Evolutionary conservation across 2,797 vertebrate genomes (phyloP), one percentile per base, ranked within the genome.

Genomic region (Crypturellus tataupa): DNA sequence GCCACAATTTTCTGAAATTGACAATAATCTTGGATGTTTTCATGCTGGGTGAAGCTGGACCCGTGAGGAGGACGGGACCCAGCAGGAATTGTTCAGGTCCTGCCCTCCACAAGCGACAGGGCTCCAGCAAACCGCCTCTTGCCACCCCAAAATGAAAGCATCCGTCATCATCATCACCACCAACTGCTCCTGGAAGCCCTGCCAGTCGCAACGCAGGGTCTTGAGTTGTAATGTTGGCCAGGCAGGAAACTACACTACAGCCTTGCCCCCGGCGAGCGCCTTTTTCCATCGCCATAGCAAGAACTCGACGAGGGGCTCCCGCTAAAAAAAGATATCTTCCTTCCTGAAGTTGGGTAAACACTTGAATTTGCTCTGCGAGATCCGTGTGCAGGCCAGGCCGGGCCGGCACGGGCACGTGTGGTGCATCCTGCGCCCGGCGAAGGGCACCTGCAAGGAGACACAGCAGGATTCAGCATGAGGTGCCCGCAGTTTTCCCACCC

Each of bases 401-500:
- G 98, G 98, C 16, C 99, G 97, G 92, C 99, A 99, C 1, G 99
- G 99, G 68, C 99, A 99, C 6, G 98, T 98, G 87, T 99, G 98
- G 96, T 99, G 99, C 83, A 98, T 97, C 95, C 99, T 96, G 92
- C 97, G 98, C 69, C 99, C 99, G 4, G 97, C 91, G 97, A 98
- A 99, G 20, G 99, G 99, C 89, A 99, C 98, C 99, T 99, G 96
- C 53, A n/a, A n/a, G 29, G 29, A n/a, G 29, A n/a, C 31, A 19
- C 10, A 31, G 53, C 29, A n/a, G 53, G 76, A 13, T 24, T 35
- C 35, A 17, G 63, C 6, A 6, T 2, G 0, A 85, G 51, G 29
- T 37, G 33, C 0, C 2, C 47, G 13, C 47, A 6, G 12, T 55
- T 67, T 35, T 53, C 42, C 4, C 47, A 49, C 21, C 47, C 23